phyloP scores from a whole-genome alignment of 2,888 invertebrate species.

The Synanthedon myopaeformis region DNA sequence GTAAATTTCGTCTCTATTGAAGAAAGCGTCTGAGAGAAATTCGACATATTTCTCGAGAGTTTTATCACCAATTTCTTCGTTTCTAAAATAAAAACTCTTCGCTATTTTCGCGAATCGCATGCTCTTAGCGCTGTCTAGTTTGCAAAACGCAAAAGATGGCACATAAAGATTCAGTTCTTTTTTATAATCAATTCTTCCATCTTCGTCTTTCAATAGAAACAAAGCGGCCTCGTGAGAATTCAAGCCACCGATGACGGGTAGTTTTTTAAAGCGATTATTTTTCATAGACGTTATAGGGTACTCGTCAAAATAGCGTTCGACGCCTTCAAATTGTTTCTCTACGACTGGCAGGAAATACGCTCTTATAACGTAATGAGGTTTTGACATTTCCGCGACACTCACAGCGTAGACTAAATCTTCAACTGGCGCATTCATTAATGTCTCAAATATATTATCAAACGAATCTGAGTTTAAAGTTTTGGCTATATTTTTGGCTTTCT shows the following conservation, averaged over 20 bases:
- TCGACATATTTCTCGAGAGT: conserved; percentile 26
- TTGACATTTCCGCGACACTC: conserved; percentile 24
- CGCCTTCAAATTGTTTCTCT: conserved; percentile 35
- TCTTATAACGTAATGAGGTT: conserved; percentile 22
- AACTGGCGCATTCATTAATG: conserved; percentile 23
- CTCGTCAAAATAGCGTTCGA: conserved; percentile 35
- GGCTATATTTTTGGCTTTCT: conserved; percentile 30
- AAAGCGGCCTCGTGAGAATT: conserved; percentile 41
- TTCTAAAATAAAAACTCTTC: conserved; percentile 33
- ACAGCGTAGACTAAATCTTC: conserved; percentile 39
- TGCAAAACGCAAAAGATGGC: conserved; percentile 26
- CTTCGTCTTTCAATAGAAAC: conserved; percentile 27
- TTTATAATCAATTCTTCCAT: conserved; percentile 29
- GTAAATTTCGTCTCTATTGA: conserved; percentile 28
- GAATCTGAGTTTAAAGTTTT: conserved; percentile 30
- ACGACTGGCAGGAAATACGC: conserved; percentile 39
- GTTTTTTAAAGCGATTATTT: conserved; percentile 25
- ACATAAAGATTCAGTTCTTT: conserved; percentile 34
- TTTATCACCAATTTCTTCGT: conserved; percentile 15
- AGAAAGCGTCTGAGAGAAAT: conserved; percentile 36
- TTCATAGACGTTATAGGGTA: conserved; percentile 26
- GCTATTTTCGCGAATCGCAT: conserved; percentile 19
- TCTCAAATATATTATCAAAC: conserved; percentile 24
- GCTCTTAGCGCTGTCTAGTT: conserved; percentile 16
- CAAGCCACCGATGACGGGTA: conserved; percentile 32